Base-by-base conservation (phyloP, 1,140 invertebrate genomes). In the Drosophila lacertosa region DNA sequence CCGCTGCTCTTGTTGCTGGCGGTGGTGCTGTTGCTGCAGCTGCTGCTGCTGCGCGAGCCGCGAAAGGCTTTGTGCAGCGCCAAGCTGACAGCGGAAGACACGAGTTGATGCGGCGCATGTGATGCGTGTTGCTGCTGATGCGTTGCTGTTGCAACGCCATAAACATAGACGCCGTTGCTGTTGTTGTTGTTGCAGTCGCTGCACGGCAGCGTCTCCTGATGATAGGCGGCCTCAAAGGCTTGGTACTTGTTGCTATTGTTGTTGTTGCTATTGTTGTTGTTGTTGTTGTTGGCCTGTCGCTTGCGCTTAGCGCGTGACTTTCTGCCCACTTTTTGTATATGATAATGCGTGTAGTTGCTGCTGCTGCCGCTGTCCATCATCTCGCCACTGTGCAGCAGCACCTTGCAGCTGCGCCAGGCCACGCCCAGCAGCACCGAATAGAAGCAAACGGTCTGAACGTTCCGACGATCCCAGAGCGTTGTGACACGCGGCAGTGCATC, bases 401-500 rank as follows among this genome's bases (percentile, higher is more conserved):
- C 55, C 1, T 72, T 68, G 45, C 75, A 77, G 40, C 78, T 72
- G 68, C 88, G 90, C 91, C 92, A 92, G 16, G 92, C 91, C 16
- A 92, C 91, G 71, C 92, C 92, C 18, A 92, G 92, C 35, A 95
- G 74, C 6, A 92, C 79, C 0, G 92, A 90, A 89, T 98, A 98
- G 60, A 98, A 95, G 9, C 94, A 90, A 6, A 95, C 73, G 1
- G 95, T 94, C 37, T 94, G 92, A 4, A 96, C 81, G 89, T 97
- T 98, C 48, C 97, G 92, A 0, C 93, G 89, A 91, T 99, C 97
- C 58, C 93, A 92, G 3, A 97, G 48, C 4, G 94, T 93, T 1
- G 93, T 94, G 62, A 99, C 94, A 53, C 96, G 93, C 1, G 97
- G 96, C 72, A 99, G 95, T 0, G 97, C 95, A 74, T 97, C 97